Evolutionary conservation across 2,888 invertebrate genomes (phyloP), one percentile per base, ranked within the genome.

Genomic region (Gymnocheta viridis): DNA sequence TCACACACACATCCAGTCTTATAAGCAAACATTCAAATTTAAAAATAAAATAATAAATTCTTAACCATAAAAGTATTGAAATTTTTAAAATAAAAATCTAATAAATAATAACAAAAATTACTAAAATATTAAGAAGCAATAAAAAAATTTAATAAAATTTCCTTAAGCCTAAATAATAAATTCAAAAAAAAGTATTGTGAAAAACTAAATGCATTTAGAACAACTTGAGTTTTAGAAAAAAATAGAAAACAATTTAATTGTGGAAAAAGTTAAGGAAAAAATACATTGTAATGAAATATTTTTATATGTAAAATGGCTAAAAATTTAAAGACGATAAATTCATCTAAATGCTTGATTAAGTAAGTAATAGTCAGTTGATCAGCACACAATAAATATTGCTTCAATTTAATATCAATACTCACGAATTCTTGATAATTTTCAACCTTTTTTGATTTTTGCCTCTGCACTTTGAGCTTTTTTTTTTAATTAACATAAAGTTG

Each of bases 401-500:
- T 79, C 69, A 77, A 70, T 22, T 66, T 22, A 66, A 56, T 56
- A 32, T n/a, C 2, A 54, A 19, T 29, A 29, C 27, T 4, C 10
- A 32, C 29, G 7, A 67, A 35, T 35, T 35, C 10, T n/a, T 24
- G 27, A 41, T 38, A 14, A 7, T 22, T 58, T 56, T 32, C 22
- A 49, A 49, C 35, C 2, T 7, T 60, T 38, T 27, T 64, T 24
- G 17, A 2, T 51, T 72, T 35, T 32, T 19, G 12, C 1, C 0
- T n/a, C 35, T 66, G 27, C 32, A 27, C 19, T 47, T 70, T 47
- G 4, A 17, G 17, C 6, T n/a, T 64, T 29, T n/a, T 51, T 35
- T 29, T 38, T 38, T 47, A 4, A 56, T 9, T 58, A 5, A 17
- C 41, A 35, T 78, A 86, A 88, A 87, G 88, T 89, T 89, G 89